Conservation (phyloP, 2,113 vertebrate genomes). For the Typhlomys cinereus region DNA sequence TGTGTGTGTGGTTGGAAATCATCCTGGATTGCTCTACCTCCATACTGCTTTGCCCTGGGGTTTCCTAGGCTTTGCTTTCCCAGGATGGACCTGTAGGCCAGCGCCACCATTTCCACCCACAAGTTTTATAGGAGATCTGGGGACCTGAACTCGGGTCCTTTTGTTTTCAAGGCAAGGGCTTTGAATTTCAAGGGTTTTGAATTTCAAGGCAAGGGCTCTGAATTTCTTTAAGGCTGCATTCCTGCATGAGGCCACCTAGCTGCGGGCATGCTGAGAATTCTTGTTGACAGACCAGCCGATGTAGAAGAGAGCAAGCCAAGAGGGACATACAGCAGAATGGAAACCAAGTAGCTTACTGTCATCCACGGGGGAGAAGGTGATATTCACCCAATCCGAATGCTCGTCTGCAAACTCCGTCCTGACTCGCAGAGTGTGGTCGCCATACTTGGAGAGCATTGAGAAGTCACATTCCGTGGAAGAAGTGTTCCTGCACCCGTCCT, state of each 20-base stretch:
- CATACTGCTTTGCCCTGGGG: too few species aligned
- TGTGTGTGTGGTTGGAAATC: too few species aligned
- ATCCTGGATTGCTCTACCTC: too few species aligned
- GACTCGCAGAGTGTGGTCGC: slow-evolving; percentile 72
- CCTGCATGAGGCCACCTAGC: not conserved
- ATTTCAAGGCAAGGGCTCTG: too few species aligned
- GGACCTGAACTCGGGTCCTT: too few species aligned
- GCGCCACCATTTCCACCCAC: too few species aligned
- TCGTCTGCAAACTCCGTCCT: slow-evolving; percentile 57
- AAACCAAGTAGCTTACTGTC: slow-evolving; percentile 82
- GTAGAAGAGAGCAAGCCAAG: not conserved
- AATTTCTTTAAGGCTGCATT: not conserved
- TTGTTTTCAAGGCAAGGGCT: too few species aligned
- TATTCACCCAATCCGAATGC: slow-evolving; percentile 75
- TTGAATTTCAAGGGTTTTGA: too few species aligned
- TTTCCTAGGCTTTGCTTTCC: too few species aligned
- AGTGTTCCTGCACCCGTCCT: not conserved
- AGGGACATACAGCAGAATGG: not conserved
- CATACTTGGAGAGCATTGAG: slow-evolving; percentile 76
- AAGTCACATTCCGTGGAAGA: slow-evolving; percentile 68
- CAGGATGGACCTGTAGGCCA: too few species aligned
- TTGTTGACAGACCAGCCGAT: not conserved
- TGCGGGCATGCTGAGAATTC: not conserved
- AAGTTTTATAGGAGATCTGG: too few species aligned
- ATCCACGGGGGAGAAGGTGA: slow-evolving; percentile 80